These are phyloP conservation scores for Neoarius graeffei DNA, from an alignment of 2,113 vertebrate species.

Conservation along the genomic window DNA sequence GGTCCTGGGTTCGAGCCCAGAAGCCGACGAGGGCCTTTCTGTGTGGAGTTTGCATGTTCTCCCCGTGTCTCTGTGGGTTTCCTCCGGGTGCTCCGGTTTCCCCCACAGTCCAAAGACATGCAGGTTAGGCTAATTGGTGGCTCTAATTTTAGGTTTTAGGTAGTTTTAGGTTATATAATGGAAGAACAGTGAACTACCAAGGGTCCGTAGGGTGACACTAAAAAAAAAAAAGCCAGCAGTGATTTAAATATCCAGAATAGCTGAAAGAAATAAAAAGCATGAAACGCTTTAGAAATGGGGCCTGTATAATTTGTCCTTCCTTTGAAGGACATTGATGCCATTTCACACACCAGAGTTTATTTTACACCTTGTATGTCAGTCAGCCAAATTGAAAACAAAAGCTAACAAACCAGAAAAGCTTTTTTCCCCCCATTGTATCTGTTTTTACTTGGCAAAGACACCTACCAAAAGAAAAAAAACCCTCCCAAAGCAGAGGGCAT, in stretches of 20 bases:
- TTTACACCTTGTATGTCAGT: conserved; percentile 5
- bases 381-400: conserved; percentile 28
- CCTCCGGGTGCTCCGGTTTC: too few species aligned
- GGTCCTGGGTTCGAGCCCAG: too few species aligned
- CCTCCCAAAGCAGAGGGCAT: neutral
- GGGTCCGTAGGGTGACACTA: neutral
- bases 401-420: conserved; percentile 48
- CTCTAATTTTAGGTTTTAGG: too few species aligned
- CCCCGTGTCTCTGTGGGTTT: too few species aligned
- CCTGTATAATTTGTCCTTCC: neutral
- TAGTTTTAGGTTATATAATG: too few species aligned
- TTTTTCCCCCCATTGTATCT: conserved; percentile 1
- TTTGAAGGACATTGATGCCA: conserved; percentile 14
- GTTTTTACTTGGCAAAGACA: conserved; percentile 40
- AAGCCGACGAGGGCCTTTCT: too few species aligned
- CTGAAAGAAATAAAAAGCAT: conserved; percentile 3
- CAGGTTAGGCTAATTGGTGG: too few species aligned
- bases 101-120: too few species aligned
- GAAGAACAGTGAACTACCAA: neutral
- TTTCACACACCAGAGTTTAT: conserved; percentile 7
- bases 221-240: neutral
- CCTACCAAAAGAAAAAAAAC: conserved; percentile 20
- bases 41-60: too few species aligned
- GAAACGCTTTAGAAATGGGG: neutral
- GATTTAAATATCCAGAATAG: neutral